A percentile compares a stretch with the other conserved stretches of the same genome.
phyloP scores from a whole-genome alignment of 2,113 vertebrate genomes.

The Pygoscelis antarcticus region DNA sequence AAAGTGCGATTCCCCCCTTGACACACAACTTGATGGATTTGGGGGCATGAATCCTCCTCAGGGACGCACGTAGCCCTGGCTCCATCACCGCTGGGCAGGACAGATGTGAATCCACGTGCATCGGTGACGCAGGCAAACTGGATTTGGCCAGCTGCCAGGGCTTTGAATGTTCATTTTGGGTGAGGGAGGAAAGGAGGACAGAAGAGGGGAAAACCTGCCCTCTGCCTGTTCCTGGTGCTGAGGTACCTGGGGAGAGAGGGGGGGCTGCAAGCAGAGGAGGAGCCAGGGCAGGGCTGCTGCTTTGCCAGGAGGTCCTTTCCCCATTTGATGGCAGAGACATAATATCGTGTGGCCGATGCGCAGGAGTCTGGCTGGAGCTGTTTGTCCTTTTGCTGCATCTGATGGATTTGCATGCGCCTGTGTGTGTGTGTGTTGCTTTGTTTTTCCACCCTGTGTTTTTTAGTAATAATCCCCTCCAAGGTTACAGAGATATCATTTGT shows the following conservation, averaged over 20 bases:
- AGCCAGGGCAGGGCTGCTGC: not conserved
- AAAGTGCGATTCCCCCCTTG: not conserved
- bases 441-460: slow-evolving; percentile 26
- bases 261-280: not conserved
- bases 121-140: slow-evolving; percentile 45
- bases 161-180: slow-evolving; percentile 48
- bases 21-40: not conserved
- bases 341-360: accelerated
- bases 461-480: slow-evolving; percentile 66
- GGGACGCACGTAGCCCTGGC: not conserved
- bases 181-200: not conserved
- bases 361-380: not conserved
- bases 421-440: not conserved
- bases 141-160: slow-evolving; percentile 49
- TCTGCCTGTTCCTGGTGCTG: not conserved
- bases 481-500: slow-evolving; percentile 67
- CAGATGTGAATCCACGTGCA: slow-evolving; percentile 60
- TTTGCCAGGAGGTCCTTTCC: not conserved
- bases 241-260: not conserved
- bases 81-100: slow-evolving; percentile 31
- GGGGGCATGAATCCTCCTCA: slow-evolving; percentile 33
- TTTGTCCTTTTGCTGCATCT: slow-evolving; percentile 16
- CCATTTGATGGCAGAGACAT: not conserved
- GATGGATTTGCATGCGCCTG: not conserved
- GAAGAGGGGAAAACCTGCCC: not conserved